Percentiles rank a stretch among this genome's conserved stretches.
These are phyloP conservation scores for Spodoptera frugiperda DNA, from an alignment of 1,140 invertebrate genomes.

Conservation along the genomic window DNA sequence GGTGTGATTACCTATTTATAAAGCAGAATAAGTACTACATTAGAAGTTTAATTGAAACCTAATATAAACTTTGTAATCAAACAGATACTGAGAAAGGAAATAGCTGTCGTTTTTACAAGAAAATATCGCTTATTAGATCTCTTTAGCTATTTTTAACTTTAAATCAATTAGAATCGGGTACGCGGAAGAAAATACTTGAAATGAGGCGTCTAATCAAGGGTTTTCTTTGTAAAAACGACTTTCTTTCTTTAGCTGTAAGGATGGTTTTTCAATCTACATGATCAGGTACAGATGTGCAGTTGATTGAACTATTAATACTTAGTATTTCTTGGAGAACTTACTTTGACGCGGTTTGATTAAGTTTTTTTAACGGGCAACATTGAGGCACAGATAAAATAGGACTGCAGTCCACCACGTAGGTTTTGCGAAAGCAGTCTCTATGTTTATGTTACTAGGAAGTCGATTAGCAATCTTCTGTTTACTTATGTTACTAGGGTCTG, in stretches of 20 bases:
- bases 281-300: too few relatives aligned
- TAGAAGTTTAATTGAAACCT: too few relatives aligned
- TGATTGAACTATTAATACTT: conserved; percentile 24
- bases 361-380: conserved; percentile 29
- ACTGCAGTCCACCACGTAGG: conserved; percentile 29
- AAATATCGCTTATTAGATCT: background rate
- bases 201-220: background rate
- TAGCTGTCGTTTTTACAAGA: background rate
- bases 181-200: conserved; percentile 34
- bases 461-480: conserved; percentile 18
- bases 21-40: too few relatives aligned
- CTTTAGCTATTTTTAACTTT: conserved; percentile 13
- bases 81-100: background rate
- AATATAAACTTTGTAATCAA: too few relatives aligned
- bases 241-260: too few relatives aligned
- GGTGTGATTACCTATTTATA: too few relatives aligned
- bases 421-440: conserved; percentile 36
- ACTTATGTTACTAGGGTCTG: background rate
- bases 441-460: conserved; percentile 22
- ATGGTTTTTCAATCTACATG: too few relatives aligned
- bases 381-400: conserved; percentile 16
- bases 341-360: conserved; percentile 35
- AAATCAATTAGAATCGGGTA: conserved; percentile 31
- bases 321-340: conserved; percentile 26
- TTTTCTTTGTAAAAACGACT: too few relatives aligned